phyloP scores from a whole-genome alignment of 2,113 vertebrate genomes.

The Silurus asotus region DNA sequence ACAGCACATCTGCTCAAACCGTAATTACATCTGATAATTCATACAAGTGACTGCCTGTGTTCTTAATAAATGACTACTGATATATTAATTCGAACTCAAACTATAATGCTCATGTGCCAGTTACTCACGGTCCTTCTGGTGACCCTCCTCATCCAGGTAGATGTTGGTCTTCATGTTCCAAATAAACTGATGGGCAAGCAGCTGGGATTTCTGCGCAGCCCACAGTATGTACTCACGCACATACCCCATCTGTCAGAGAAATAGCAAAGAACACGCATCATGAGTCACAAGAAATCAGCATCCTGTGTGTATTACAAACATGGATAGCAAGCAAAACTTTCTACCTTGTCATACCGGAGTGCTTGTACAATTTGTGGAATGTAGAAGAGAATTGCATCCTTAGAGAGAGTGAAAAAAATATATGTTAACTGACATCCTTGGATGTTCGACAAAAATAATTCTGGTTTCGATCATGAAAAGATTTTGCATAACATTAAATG shows the following conservation, averaged over 20 bases:
- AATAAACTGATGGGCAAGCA: slow-evolving; percentile 97
- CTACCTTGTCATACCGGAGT: slow-evolving; percentile 95
- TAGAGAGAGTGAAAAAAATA: not conserved
- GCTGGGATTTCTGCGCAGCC: slow-evolving; percentile 95
- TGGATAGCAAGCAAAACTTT: slow-evolving; percentile 25
- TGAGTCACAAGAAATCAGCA: not conserved
- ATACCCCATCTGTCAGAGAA: slow-evolving; percentile 87
- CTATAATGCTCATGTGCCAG: not conserved
- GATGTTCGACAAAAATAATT: not conserved
- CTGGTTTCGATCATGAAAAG: not conserved
- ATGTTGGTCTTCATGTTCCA: slow-evolving; percentile 99
- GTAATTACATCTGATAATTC: not conserved
- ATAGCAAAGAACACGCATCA: not conserved
- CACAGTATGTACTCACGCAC: slow-evolving; percentile 97
- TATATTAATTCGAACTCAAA: not conserved
- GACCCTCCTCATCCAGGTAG: slow-evolving; percentile 91
- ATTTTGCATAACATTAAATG: not conserved
- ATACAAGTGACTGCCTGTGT: not conserved
- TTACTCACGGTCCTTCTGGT: slow-evolving; percentile 94
- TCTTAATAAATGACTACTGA: not conserved
- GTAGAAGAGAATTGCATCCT: slow-evolving; percentile 99
- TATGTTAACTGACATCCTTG: not conserved
- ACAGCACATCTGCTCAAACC: not conserved
- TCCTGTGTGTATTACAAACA: not conserved
- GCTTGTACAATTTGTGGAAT: slow-evolving; percentile 98